phyloP scores from a whole-genome alignment of 2,113 vertebrate species.

The Peromyscus californicus region DNA sequence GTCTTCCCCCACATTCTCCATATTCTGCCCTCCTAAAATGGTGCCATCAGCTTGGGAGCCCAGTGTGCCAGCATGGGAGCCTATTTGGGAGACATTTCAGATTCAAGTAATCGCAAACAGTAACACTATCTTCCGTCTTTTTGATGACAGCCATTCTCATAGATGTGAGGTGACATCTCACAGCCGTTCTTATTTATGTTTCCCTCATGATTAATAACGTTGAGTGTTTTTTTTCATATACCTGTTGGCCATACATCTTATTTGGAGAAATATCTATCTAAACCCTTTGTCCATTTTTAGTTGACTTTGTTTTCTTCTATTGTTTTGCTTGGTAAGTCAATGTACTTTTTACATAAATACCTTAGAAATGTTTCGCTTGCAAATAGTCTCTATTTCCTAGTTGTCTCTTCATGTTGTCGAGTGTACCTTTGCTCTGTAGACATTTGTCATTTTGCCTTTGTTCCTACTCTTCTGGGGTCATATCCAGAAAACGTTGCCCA shows the following conservation, averaged over 20 bases:
- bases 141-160: not conserved
- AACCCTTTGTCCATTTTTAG: not conserved
- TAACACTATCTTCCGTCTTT: not conserved
- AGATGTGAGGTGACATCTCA: not conserved
- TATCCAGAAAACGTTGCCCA: not conserved
- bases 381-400: not conserved
- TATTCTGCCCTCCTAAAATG: not conserved
- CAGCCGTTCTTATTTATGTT: not conserved
- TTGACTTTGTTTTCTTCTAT: not conserved
- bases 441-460: not conserved
- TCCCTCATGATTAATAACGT: not conserved
- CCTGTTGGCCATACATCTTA: not conserved
- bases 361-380: not conserved
- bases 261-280: too few species aligned
- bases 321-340: not conserved
- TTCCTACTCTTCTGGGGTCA: not conserved
- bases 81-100: not conserved
- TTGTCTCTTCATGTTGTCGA: not conserved
- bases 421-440: too few species aligned
- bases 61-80: not conserved
- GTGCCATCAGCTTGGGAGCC: not conserved
- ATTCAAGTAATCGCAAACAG: not conserved
- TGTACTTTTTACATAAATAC: not conserved
- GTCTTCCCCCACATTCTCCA: not conserved
- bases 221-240: not conserved